Base-by-base conservation (phyloP, 2,888 invertebrate species). In the Tachina grossa region DNA sequence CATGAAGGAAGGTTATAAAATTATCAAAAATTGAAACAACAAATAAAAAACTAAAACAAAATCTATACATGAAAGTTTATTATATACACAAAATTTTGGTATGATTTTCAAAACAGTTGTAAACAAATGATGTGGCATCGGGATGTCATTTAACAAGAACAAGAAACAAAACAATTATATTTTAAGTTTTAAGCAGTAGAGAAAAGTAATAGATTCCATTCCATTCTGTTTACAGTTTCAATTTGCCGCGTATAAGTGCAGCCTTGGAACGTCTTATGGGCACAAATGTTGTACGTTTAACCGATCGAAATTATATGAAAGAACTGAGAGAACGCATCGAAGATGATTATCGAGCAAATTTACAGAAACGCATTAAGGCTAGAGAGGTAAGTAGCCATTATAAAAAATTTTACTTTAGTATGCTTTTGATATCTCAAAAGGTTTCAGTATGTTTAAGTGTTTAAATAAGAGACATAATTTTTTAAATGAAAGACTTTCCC, bases 281-380 rank as follows among this genome's bases (percentile, higher is more conserved):
- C 87, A 92, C 92, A 80, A 95, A 95, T 91, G 93, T 95, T 83
- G 94, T 95, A 14, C 93, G 94, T 86, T 91, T 95, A 81, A 95
- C 95, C 9, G 95, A 95, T 90, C 92, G 95, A 65, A 93, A 93
- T 83, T 95, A 95, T 89, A 95, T 95, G 95, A 93, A 94, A 87
- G 93, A 93, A 74, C 92, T 95, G 45, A 94, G 95, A 84, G 91
- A 93, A 63, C 93, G 94, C 55, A 94, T 95, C 76, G 93, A 94
- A 80, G 94, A 94, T 87, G 95, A 95, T 87, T 95, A 95, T 90
- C 93, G 94, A 71, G 92, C 93, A 49, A 93, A 93, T 71, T 94
- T 95, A 91, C 92, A 93, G 72, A 93, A 93, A 88, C 92, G 95
- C 72, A 95, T 95, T 55, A 92, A 93, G 79, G 92, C 93, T 47